Evolutionary conservation across 2,888 invertebrate genomes (phyloP).

Genomic region (Cerceris ruficornis): DNA sequence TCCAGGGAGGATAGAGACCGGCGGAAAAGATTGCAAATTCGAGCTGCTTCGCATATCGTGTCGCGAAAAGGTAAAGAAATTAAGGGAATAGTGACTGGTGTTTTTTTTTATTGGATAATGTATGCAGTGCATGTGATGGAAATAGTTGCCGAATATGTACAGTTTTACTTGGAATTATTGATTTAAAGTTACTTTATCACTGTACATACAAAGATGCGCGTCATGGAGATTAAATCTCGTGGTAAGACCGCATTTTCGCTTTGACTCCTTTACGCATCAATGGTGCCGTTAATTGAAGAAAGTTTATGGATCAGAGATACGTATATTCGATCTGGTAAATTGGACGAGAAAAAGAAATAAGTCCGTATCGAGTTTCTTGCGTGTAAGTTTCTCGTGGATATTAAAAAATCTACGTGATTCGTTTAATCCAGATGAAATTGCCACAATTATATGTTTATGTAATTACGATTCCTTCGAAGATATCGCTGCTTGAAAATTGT

Average conservation of each 20-base stretch:
- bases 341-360: constrained; percentile 39
- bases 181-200: no score
- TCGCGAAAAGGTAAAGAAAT: constrained; percentile 3
- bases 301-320: no score
- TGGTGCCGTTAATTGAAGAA: no score
- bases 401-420: constrained; percentile 38
- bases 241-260: no score
- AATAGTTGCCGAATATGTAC: not conserved
- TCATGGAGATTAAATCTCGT: no score
- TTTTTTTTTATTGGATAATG: not conserved
- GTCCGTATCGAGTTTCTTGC: constrained; percentile 48
- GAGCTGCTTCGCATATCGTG: constrained; percentile 34
- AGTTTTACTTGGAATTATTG: no score
- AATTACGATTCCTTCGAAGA: constrained; percentile 44
- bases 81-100: not conserved
- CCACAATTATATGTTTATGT: constrained; percentile 31
- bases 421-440: constrained; percentile 58
- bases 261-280: no score
- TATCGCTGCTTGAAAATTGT: constrained; percentile 31
- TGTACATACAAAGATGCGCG: no score
- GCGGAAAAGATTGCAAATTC: constrained; percentile 33
- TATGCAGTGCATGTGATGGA: not conserved
- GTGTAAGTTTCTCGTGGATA: constrained; percentile 35
- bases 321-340: no score
- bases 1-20: constrained; percentile 7